These are phyloP conservation scores for Halcyon badia DNA, from an alignment of 2,797 vertebrate species.

Conservation along the genomic window DNA sequence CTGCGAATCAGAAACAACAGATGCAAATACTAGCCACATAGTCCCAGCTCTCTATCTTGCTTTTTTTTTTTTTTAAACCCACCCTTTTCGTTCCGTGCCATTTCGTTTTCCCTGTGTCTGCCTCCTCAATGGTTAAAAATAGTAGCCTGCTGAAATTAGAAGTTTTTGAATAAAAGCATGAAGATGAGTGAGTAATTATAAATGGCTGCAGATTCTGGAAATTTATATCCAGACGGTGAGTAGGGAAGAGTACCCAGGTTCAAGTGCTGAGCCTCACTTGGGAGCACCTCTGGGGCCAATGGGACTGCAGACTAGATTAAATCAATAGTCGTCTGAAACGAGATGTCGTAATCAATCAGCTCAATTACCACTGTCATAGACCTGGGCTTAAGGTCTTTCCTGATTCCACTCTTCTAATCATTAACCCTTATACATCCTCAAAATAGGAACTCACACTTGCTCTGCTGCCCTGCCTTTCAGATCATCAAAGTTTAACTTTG, in stretches of 20 bases:
- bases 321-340: constrained; percentile 87
- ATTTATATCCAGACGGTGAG: constrained; percentile 50
- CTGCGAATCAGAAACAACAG: constrained; percentile 70
- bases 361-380: constrained; percentile 88
- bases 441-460: constrained; percentile 7
- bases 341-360: constrained; percentile 93
- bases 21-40: constrained; percentile 64
- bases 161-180: constrained; percentile 31
- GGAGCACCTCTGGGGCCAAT: constrained; percentile 68
- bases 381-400: constrained; percentile 82
- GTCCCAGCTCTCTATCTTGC: background rate
- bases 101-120: background rate
- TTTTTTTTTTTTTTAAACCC: background rate
- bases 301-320: constrained; percentile 81
- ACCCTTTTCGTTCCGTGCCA: constrained; percentile 35
- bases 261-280: constrained; percentile 80
- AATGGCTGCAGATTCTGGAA: constrained; percentile 46
- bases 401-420: constrained; percentile 80
- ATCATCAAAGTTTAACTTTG: background rate
- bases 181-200: constrained; percentile 28
- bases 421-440: constrained; percentile 66
- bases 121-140: constrained; percentile 15
- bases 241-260: constrained; percentile 81
- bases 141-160: constrained; percentile 21
- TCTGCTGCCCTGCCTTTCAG: constrained; percentile 24